Conservation (phyloP, 2,113 vertebrate genomes). For the Neoarius graeffei region DNA sequence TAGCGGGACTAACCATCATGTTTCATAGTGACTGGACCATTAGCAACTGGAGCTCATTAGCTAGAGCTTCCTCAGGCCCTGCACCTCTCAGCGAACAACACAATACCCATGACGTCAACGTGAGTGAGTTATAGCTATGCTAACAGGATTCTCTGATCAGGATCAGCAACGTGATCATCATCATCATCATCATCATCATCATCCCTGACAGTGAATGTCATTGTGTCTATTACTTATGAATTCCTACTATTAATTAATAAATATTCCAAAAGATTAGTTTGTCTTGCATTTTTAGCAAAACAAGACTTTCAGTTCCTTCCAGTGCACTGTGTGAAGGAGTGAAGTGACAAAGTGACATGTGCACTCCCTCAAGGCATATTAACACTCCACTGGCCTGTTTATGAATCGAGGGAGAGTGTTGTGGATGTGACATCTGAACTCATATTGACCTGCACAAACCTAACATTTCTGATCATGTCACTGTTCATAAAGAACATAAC, state of each 20-base stretch:
- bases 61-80: constrained; percentile 51
- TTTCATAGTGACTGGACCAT: constrained; percentile 50
- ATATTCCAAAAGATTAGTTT: neutral
- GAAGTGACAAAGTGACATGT: constrained; percentile 13
- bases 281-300: neutral
- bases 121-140: neutral
- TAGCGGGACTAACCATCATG: neutral
- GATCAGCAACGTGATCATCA: neutral
- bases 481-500: neutral
- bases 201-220: neutral
- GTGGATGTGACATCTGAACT: constrained; percentile 15
- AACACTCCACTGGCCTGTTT: neutral
- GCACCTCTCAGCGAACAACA: constrained; percentile 48
- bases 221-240: neutral
- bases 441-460: neutral
- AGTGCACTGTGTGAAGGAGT: neutral
- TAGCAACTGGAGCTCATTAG: constrained; percentile 67
- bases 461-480: neutral
- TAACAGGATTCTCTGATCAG: neutral
- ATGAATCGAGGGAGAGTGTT: neutral
- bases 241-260: neutral
- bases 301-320: too few species aligned
- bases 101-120: constrained; percentile 42
- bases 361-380: constrained; percentile 10
- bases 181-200: neutral